phyloP scores from a whole-genome alignment of 1,140 invertebrate species.

The Armadillidium nasatum region DNA sequence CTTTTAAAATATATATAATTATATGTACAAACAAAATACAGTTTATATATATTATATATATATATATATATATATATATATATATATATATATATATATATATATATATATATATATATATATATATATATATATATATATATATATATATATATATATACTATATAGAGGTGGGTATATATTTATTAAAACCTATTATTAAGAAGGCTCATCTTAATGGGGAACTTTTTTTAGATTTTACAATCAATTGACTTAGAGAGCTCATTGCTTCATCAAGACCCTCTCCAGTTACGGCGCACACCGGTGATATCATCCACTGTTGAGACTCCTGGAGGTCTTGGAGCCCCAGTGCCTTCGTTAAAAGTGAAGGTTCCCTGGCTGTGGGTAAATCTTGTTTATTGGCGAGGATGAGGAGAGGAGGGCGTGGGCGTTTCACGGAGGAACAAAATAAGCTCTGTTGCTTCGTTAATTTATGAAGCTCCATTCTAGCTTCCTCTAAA shows the following conservation, averaged over 20 bases:
- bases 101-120: no score
- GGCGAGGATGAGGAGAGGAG: constrained; percentile 78
- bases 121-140: no score
- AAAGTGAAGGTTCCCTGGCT: constrained; percentile 74
- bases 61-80: no score
- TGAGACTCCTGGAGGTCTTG: constrained; percentile 66
- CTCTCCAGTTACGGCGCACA: constrained; percentile 93
- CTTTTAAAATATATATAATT: no score
- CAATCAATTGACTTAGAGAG: constrained; percentile 86
- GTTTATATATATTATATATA: no score
- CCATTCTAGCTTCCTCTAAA: constrained; percentile 92
- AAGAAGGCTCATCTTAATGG: no score
- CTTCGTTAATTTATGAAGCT: constrained; percentile 79
- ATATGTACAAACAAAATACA: no score
- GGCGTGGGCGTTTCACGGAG: constrained; percentile 56
- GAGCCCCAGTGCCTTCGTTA: constrained; percentile 81
- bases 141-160: no score
- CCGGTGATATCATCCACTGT: constrained; percentile 81
- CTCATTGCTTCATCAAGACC: constrained; percentile 91
- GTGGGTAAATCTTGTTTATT: constrained; percentile 90
- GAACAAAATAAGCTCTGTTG: constrained; percentile 69
- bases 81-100: no score
- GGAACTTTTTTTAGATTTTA: constrained; percentile 86
- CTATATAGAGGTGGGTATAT: no score
- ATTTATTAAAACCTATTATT: no score